Base-by-base conservation (phyloP, 30 jellyfish, hydroid and myxozoan species). In the Chironex yamaguchii region DNA sequence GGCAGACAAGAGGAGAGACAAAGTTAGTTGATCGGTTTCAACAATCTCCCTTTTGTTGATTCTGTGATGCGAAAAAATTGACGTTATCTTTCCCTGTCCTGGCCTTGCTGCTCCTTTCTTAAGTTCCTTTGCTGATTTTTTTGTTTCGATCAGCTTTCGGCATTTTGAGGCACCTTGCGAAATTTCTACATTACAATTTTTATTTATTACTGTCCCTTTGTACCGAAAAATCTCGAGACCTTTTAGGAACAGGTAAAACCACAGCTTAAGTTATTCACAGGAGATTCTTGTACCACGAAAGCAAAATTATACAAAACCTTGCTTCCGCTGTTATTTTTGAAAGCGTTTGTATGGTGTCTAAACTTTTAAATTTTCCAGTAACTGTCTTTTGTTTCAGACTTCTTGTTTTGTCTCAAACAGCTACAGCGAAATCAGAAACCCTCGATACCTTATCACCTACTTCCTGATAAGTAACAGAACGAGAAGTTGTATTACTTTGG, bases 81-180 rank as follows among this genome's bases (percentile, higher is more conserved):
- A 35, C 42, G 77, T 34, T 71, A 71, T 21, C 51, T 74, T 49
- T 74, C 74, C 78, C 79, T 74, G 87, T 25, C 87, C 79, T 42
- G 52, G 87, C 87, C 51, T 74, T 74, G 87, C 54, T 49, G 87
- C 79, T 74, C 74, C 87, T 74, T 49, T 74, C 87, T 42, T 63
- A 74, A 42, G 74, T 74, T 42, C 87, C 26, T 74, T 74, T 74
- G 79, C 52, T 33, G 52, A 30, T 74, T 33, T 22, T 74, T 74
- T 74, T 74, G 87, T 74, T 42, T 74, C 87, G 87, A 74, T 74
- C 87, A 74, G 87, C 79, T 58, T 74, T 74, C 26, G 52, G 87
- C 87, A 74, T 74, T 52, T 71, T 71, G 85, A 71, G 85, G 70
- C 32, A 68, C 83, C 70, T 69, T 68, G 1, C 83, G 36, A 69